phyloP scores from a whole-genome alignment of 2,113 vertebrate genomes.

The Haemorhous mexicanus region DNA sequence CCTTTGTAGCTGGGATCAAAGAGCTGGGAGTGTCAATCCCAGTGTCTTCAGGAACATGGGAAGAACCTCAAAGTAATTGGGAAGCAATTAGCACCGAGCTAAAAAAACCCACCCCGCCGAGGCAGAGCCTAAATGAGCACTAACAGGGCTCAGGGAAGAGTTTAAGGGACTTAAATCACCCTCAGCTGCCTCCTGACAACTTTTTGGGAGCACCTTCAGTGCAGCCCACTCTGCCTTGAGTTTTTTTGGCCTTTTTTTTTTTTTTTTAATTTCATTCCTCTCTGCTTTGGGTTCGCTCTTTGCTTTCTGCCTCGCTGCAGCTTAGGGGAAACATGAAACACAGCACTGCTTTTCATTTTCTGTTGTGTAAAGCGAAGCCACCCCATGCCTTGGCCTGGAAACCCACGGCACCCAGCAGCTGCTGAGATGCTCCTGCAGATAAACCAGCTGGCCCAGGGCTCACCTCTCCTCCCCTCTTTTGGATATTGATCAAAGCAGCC shows the following conservation, averaged over 20 bases:
- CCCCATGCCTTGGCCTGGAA: slow-evolving; percentile 2
- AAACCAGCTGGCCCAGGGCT: slow-evolving; percentile 46
- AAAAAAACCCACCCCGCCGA: neutral
- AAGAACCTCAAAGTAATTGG: slow-evolving; percentile 59
- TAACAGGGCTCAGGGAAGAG: neutral
- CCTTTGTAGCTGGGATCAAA: slow-evolving; percentile 64
- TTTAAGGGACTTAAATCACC: neutral
- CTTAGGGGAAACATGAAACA: slow-evolving; percentile 32
- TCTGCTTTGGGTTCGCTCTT: neutral
- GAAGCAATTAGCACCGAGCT: slow-evolving; percentile 53
- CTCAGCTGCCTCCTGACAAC: neutral
- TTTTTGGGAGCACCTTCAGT: neutral
- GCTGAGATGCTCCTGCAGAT: slow-evolving; percentile 47
- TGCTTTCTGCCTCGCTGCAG: neutral
- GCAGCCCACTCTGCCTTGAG: neutral
- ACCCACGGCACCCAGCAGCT: slow-evolving; percentile 33
- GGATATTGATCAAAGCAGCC: slow-evolving; percentile 47
- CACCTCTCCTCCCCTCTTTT: slow-evolving; percentile 12
- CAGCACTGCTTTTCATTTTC: neutral
- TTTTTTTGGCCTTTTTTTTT: neutral
- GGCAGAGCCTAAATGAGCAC: neutral
- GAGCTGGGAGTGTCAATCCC: slow-evolving; percentile 45
- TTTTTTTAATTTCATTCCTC: neutral
- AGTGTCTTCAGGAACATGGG: slow-evolving; percentile 29
- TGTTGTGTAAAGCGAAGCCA: slow-evolving; percentile 33